Evolutionary conservation across 2,797 vertebrate genomes (phyloP).

Genomic region (Gobionotothen gibberifrons): DNA sequence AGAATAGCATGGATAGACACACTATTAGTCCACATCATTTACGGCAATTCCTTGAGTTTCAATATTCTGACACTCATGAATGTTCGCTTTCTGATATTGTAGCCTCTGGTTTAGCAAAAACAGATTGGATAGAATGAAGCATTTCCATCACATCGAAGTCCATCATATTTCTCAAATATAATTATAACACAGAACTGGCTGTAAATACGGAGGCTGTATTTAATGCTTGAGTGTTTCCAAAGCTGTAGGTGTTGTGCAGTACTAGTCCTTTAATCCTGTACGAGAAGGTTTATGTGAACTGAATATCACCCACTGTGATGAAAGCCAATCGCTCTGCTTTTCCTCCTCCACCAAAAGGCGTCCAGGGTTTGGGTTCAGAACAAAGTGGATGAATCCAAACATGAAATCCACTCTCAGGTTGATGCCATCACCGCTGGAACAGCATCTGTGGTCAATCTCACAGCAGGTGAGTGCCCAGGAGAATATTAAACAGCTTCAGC

Average conservation of each 20-base stretch:
- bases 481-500: conserved; percentile 32
- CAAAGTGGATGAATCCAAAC: conserved; percentile 99
- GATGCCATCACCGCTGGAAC: conserved; percentile 99
- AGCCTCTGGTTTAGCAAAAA: conserved; percentile 29
- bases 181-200: conserved; percentile 40
- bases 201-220: conserved; percentile 50
- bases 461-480: conserved; percentile 89
- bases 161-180: conserved; percentile 49
- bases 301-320: conserved; percentile 69
- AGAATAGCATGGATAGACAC: background rate
- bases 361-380: conserved; percentile 99
- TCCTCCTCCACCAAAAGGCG: conserved; percentile 85
- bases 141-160: conserved; percentile 42
- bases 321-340: conserved; percentile 60
- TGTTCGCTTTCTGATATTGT: conserved; percentile 28
- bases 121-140: conserved; percentile 26
- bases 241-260: conserved; percentile 52
- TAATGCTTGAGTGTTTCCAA: conserved; percentile 56
- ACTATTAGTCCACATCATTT: conserved; percentile 8
- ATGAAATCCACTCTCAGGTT: conserved; percentile 99
- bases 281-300: conserved; percentile 59
- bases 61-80: conserved; percentile 7
- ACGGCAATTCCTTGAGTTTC: conserved; percentile 4
- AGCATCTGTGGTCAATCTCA: conserved; percentile 99
- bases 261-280: conserved; percentile 65